These are phyloP conservation scores for Drosophila micromelanica DNA, from an alignment of 1,140 invertebrate genomes.

Conservation along the genomic window DNA sequence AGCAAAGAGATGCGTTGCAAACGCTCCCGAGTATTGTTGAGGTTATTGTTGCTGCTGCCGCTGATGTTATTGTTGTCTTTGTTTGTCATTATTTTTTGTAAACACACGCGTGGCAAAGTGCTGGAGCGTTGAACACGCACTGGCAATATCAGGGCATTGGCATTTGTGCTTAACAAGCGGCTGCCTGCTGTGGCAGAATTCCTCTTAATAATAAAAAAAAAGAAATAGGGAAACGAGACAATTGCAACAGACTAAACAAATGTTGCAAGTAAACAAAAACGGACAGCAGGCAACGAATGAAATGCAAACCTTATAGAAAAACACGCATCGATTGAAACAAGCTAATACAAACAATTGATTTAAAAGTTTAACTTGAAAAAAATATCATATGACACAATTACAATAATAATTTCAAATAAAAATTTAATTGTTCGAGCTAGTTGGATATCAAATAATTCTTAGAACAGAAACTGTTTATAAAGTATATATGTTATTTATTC, in stretches of 20 bases:
- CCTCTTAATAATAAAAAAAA: background rate
- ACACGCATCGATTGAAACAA: background rate
- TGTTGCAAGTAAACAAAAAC: slow-evolving; percentile 5
- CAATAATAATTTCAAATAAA: background rate
- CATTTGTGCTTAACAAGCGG: background rate
- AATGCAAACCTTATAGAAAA: slow-evolving; percentile 1
- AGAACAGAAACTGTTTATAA: no score
- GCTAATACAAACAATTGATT: background rate
- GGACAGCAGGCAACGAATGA: background rate
- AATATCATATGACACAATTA: background rate
- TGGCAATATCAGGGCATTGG: slow-evolving; percentile 3
- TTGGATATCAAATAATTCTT: no score
- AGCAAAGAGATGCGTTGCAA: slow-evolving; percentile 47
- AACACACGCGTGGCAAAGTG: slow-evolving; percentile 9
- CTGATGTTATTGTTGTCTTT: background rate
- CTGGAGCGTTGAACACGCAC: background rate
- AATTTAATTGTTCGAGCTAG: background rate
- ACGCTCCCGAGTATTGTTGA: slow-evolving; percentile 11
- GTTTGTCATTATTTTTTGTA: slow-evolving; percentile 9
- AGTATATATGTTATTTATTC: no score
- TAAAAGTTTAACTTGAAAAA: background rate
- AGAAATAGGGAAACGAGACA: background rate
- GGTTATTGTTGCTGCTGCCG: background rate
- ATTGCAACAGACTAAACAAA: slow-evolving; percentile 21
- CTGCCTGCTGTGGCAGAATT: background rate